These are phyloP conservation scores for Synergus laeviventris DNA, from an alignment of 2,888 invertebrate genomes.

Conservation along the genomic window DNA sequence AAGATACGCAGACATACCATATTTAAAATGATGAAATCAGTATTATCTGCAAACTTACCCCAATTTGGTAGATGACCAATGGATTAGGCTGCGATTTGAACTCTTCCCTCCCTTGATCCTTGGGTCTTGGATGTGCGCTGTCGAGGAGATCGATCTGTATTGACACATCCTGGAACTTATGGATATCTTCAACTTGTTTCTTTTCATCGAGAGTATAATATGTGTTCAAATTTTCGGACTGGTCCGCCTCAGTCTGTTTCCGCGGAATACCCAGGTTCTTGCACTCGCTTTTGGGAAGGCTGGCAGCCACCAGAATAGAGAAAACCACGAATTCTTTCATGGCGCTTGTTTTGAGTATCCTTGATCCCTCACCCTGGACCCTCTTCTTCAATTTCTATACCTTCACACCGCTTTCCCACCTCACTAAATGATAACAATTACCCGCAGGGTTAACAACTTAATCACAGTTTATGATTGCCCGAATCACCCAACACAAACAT, in stretches of 20 bases:
- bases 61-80: slow-evolving; percentile 85
- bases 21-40: background rate
- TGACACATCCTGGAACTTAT: slow-evolving; percentile 66
- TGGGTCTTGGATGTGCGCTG: slow-evolving; percentile 46
- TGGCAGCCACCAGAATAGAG: slow-evolving; percentile 47
- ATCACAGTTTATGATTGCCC: background rate
- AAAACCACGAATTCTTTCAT: slow-evolving; percentile 52
- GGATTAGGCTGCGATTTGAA: slow-evolving; percentile 71
- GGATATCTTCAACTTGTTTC: slow-evolving; percentile 65
- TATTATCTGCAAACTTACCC: slow-evolving; percentile 79
- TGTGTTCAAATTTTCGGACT: slow-evolving; percentile 65
- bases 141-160: slow-evolving; percentile 72
- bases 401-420: slow-evolving; percentile 1
- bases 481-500: slow-evolving; percentile 1
- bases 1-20: background rate
- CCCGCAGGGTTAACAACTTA: background rate
- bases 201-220: slow-evolving; percentile 66
- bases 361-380: slow-evolving; percentile 53
- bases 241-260: slow-evolving; percentile 53
- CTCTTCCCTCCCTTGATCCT: slow-evolving; percentile 55
- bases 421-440: background rate
- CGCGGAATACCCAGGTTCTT: slow-evolving; percentile 62
- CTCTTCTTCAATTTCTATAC: slow-evolving; percentile 40
- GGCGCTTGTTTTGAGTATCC: slow-evolving; percentile 34
- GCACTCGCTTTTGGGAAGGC: slow-evolving; percentile 52